These are phyloP conservation scores for Poecile atricapillus DNA, from an alignment of 2,113 vertebrate genomes.

Conservation along the genomic window DNA sequence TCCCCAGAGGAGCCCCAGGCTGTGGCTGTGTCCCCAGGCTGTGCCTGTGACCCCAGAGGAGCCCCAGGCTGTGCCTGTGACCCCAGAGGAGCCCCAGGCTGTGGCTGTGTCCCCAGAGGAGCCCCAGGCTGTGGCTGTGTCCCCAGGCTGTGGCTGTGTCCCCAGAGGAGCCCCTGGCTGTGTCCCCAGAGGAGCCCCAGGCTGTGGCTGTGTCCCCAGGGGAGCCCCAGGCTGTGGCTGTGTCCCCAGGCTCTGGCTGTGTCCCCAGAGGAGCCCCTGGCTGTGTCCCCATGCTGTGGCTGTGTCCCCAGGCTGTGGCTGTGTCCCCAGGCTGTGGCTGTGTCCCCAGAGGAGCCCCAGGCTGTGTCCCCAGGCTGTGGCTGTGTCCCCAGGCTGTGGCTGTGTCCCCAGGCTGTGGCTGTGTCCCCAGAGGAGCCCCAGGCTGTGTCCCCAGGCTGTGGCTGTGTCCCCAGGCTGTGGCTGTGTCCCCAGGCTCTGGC, in stretches of 20 bases:
- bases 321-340: too few relatives aligned
- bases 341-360: too few relatives aligned
- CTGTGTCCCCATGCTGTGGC: too few relatives aligned
- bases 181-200: too few relatives aligned
- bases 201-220: background rate
- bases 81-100: too few relatives aligned
- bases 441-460: background rate
- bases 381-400: background rate
- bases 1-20: background rate
- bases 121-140: background rate
- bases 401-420: background rate
- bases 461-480: background rate
- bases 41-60: too few relatives aligned
- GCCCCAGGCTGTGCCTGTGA: background rate
- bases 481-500: too few relatives aligned
- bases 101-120: background rate
- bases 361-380: background rate
- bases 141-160: background rate
- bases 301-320: background rate
- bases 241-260: too few relatives aligned
- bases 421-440: background rate
- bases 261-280: too few relatives aligned
- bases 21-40: too few relatives aligned
- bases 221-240: too few relatives aligned
- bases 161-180: background rate